phyloP scores from a whole-genome alignment of 2,888 invertebrate species.

The Ellobium chinense region DNA sequence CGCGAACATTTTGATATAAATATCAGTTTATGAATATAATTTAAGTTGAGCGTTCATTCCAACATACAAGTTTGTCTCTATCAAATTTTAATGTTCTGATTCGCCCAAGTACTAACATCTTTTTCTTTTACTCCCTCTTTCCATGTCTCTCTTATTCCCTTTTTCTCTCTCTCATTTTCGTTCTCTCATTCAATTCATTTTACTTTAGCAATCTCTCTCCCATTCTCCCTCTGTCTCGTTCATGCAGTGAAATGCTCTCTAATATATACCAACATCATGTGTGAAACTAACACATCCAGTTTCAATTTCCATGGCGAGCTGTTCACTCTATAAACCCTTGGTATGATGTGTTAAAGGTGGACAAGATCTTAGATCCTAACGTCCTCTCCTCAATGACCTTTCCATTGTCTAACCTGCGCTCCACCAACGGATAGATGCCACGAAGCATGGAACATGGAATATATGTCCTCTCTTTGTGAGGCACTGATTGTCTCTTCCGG shows the following conservation, averaged over 20 bases:
- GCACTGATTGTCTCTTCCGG: constrained; percentile 19
- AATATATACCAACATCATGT: neutral
- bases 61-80: too few species aligned
- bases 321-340: constrained; percentile 2
- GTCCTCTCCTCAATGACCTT: constrained; percentile 31
- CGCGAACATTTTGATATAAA: too few species aligned
- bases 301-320: neutral
- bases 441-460: constrained; percentile 42
- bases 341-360: constrained; percentile 26
- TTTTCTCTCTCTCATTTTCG: neutral
- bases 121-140: neutral
- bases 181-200: neutral
- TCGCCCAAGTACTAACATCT: too few species aligned
- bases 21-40: too few species aligned
- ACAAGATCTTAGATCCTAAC: constrained; percentile 28
- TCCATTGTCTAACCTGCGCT: constrained; percentile 12
- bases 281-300: neutral
- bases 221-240: neutral
- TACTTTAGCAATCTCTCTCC: neutral
- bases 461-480: constrained; percentile 22
- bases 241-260: neutral
- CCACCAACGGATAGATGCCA: constrained; percentile 44
- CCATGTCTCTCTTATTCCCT: neutral
- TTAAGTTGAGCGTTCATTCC: too few species aligned
- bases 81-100: too few species aligned